These are phyloP conservation scores for Nomada hirtipes DNA, from an alignment of 2,888 invertebrate species.

Conservation along the genomic window DNA sequence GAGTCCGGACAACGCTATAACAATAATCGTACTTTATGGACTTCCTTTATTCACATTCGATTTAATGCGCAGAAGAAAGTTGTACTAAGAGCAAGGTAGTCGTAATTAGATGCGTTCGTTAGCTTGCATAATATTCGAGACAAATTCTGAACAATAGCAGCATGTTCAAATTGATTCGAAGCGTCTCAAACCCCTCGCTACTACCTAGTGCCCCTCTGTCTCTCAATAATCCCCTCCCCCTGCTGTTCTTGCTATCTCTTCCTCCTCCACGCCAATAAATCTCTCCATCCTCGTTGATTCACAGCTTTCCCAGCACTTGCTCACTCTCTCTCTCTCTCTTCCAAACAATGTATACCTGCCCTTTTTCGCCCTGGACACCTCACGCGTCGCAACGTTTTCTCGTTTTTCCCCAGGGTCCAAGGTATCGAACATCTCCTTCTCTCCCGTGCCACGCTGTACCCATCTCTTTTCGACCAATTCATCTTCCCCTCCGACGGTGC, in stretches of 20 bases:
- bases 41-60: background rate
- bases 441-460: background rate
- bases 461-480: background rate
- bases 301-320: background rate
- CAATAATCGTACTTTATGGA: background rate
- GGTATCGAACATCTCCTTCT: slow-evolving; percentile 4
- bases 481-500: background rate
- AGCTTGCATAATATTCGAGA: background rate
- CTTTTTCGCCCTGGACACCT: background rate
- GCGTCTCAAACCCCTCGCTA: slow-evolving; percentile 22
- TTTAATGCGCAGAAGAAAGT: too few relatives aligned
- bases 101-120: too few relatives aligned
- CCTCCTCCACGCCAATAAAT: background rate
- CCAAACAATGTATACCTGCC: background rate
- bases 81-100: too few relatives aligned
- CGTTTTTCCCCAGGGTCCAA: background rate
- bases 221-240: background rate
- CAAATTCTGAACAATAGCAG: too few relatives aligned
- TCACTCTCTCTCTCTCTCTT: too few relatives aligned
- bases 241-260: background rate
- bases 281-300: background rate
- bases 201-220: background rate
- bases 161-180: background rate
- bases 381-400: background rate
- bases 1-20: background rate